Percentiles rank a stretch among this genome's conserved stretches.
These are phyloP conservation scores for Xiphophorus birchmanni DNA, from an alignment of 2,797 vertebrate species.

Conservation along the genomic window DNA sequence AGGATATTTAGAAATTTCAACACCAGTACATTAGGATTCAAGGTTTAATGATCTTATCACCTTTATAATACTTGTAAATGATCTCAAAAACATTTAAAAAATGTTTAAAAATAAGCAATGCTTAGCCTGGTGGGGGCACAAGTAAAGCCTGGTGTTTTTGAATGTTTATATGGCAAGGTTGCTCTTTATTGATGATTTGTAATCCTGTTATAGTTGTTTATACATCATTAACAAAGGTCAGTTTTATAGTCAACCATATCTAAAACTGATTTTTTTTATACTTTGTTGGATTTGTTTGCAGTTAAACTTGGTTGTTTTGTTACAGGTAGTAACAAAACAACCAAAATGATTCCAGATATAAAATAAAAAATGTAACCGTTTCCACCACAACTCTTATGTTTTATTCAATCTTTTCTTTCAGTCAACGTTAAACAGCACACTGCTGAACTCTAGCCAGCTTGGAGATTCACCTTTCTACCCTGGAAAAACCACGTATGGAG, in stretches of 20 bases:
- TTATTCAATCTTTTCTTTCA: constrained; percentile 50
- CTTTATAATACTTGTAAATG: too few relatives aligned
- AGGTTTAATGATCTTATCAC: too few relatives aligned
- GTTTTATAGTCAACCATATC: neutral
- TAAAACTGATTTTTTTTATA: neutral
- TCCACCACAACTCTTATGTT: constrained; percentile 3
- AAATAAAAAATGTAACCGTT: neutral
- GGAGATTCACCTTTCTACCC: constrained; percentile 97
- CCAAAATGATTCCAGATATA: neutral
- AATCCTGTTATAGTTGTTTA: neutral
- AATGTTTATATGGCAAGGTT: neutral
- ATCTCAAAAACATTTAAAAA: too few relatives aligned
- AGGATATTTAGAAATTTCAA: too few relatives aligned
- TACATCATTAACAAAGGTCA: neutral
- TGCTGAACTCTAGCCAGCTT: constrained; percentile 90
- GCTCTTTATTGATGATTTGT: neutral
- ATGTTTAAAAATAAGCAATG: too few relatives aligned
- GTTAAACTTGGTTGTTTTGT: neutral
- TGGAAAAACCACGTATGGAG: constrained; percentile 95
- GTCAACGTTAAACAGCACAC: constrained; percentile 89
- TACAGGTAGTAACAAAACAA: neutral
- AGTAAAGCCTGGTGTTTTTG: neutral
- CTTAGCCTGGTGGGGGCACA: too few relatives aligned
- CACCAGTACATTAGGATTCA: too few relatives aligned
- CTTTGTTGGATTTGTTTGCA: neutral